Evolutionary conservation across 2,797 vertebrate species (phyloP), one percentile per base, ranked within the genome.

Genomic region (Arnoldichthys spilopterus): DNA sequence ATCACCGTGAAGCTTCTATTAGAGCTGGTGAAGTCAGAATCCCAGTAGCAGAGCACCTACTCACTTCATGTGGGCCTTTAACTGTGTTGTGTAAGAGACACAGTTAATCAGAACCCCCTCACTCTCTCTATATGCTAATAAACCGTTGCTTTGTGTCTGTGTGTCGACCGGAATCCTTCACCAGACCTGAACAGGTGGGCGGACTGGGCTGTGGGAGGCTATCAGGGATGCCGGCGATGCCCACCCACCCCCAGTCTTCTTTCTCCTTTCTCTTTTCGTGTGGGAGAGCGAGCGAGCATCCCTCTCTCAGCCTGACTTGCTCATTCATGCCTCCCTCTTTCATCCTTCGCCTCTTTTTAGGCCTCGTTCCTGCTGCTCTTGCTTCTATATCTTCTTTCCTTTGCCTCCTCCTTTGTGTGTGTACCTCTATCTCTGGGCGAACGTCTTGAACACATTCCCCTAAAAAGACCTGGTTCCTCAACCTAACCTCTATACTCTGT

Each of bases 281-380:
- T 81, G 79, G 69, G 74, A 61, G 68, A 71, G 90, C 90, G 91
- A 89, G 91, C 90, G 91, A 91, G 92, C 89, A 91, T 93, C 90
- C 92, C 92, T 93, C 92, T 93, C 89, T 92, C 91, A 91, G 90
- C 91, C 87, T 82, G 89, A 88, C 87, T 93, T 93, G 91, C 91
- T 94, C 92, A 92, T 91, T 89, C 90, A 81, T 77, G 69, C 74
- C 51, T 59, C 72, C 24, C 72, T 73, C 77, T 67, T 67, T 76
- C 61, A 76, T 72, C 37, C 34, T 24, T 63, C 22, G 53, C 63
- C 30, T 73, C 61, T 45, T 90, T 59, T 22, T 53, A 61, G 70
- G 20, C 64, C 54, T 62, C 20, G 9, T 70, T 49, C 32, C 30
- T 53, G 76, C 72, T 70, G 16, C 28, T 68, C 43, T 62, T 24